These are phyloP conservation scores for Baryphthengus martii DNA, from an alignment of 2,113 vertebrate species.

Conservation along the genomic window DNA sequence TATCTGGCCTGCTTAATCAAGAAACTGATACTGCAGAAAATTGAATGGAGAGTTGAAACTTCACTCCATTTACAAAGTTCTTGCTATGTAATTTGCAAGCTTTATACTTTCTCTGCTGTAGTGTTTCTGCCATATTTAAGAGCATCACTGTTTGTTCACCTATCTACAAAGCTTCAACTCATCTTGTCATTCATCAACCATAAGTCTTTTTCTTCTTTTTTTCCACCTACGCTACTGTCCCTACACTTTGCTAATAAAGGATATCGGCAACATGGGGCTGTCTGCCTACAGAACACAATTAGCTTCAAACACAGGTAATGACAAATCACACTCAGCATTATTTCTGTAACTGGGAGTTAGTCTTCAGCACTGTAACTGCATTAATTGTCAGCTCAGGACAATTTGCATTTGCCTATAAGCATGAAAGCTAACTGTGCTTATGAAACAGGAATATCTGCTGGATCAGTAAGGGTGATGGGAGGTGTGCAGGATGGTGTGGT, in stretches of 20 bases:
- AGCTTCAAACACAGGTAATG: not conserved
- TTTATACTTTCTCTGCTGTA: not conserved
- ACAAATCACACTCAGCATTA: not conserved
- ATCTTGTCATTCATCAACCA: not conserved
- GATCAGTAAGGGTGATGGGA: not conserved
- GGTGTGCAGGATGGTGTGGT: not conserved
- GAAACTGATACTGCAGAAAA: not conserved
- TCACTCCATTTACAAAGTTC: not conserved
- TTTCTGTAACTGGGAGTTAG: not conserved
- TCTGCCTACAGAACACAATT: fast-evolving
- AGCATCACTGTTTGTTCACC: not conserved
- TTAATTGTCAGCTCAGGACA: not conserved
- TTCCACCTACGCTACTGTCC: not conserved
- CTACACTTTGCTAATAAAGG: not conserved
- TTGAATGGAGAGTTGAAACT: not conserved
- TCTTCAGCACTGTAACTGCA: not conserved
- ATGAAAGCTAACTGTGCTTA: not conserved
- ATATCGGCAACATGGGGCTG: not conserved
- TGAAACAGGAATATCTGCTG: not conserved
- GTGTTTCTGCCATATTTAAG: not conserved
- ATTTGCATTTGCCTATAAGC: not conserved
- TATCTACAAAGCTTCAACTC: not conserved
- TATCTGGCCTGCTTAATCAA: not conserved
- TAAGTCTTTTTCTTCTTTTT: not conserved
- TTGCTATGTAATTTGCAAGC: not conserved